Evolutionary conservation across 2,888 invertebrate genomes (phyloP), one percentile per base, ranked within the genome.

Genomic region (Ectropis crepuscularia): DNA sequence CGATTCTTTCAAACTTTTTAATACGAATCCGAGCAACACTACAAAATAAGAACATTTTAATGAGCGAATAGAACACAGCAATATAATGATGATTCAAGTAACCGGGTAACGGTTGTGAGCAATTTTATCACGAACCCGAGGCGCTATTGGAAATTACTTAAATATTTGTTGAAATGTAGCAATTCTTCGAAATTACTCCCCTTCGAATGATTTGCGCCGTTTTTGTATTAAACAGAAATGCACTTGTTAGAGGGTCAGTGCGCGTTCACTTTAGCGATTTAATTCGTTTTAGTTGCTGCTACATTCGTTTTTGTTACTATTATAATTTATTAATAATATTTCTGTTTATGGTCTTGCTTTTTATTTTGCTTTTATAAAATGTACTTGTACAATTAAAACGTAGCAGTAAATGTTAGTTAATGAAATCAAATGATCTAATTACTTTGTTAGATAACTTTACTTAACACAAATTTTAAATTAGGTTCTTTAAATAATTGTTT

Each of bases 191-290:
- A 65, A 61, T 47, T 51, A 39, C 55, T 28, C 67, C 64, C 57
- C 54, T 57, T 50, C 41, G 45, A 37, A 53, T 63, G 67, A 67
- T 70, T 53, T 53, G 51, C 57, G 55, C 55, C 49, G 61, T 70
- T 70, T 28, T 67, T 63, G 65, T 61, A 55, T 61, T 10, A 39
- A 49, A 46, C 53, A 42, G 37, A 65, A 66, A 67, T 59, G 65
- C 67, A 58, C 60, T 64, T 50, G 63, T 68, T 53, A 57, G 59
- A 62, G 51, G 51, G 64, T 43, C 55, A 53, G 50, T 46, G 57
- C 57, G 42, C 62, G 62, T 57, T 61, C 47, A 51, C 50, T 50
- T 46, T 16, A 45, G 45, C 46, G 61, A 37, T 51, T 51, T 39
- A 39, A 39, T 51, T 12, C 9, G 57, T 58, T 43, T 7, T 50